Evolutionary conservation across 2,113 vertebrate genomes (phyloP).

Genomic region (Nothobranchius kuhntae): DNA sequence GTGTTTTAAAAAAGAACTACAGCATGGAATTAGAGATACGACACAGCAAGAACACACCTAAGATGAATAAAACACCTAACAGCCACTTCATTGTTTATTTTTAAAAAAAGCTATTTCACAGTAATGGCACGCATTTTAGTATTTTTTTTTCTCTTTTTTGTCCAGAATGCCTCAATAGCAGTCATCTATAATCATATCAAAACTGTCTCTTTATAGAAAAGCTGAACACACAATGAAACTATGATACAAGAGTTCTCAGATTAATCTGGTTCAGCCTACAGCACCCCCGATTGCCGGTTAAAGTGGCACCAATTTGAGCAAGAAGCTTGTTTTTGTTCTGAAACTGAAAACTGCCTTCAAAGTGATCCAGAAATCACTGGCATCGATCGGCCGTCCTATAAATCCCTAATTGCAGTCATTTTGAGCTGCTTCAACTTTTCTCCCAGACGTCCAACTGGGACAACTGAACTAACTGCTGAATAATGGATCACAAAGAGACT

Average conservation of each 20-base stretch:
- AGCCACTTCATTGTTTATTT: too few species aligned
- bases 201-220: background rate
- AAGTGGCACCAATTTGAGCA: background rate
- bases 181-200: background rate
- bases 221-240: background rate
- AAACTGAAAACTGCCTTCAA: background rate
- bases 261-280: background rate
- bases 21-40: too few species aligned
- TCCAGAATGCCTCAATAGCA: background rate
- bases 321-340: background rate
- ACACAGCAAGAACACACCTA: too few species aligned
- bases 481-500: slow-evolving; percentile 5
- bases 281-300: background rate
- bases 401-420: slow-evolving; percentile 1
- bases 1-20: too few species aligned
- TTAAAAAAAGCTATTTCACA: too few species aligned
- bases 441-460: background rate
- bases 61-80: too few species aligned
- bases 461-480: background rate
- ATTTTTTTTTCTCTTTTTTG: background rate
- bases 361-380: slow-evolving; percentile 16
- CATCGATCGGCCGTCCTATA: slow-evolving; percentile 17
- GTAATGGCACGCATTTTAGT: background rate
- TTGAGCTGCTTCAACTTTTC: background rate
- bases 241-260: background rate